phyloP scores from a whole-genome alignment of 2,797 vertebrate genomes.

The Peromyscus aztecus region DNA sequence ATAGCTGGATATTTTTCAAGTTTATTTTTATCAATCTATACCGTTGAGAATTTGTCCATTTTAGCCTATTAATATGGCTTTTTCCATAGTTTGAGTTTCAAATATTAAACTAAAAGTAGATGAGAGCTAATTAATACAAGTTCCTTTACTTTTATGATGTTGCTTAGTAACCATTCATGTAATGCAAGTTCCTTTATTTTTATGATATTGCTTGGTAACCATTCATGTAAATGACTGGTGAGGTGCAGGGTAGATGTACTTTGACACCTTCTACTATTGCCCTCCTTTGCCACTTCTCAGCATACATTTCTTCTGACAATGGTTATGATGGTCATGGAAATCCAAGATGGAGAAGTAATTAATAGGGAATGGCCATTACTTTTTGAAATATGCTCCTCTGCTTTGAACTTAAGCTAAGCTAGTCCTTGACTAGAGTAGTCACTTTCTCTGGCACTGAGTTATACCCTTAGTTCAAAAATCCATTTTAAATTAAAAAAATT shows the following conservation, averaged over 20 bases:
- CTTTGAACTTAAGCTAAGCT: neutral
- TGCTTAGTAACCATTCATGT: neutral
- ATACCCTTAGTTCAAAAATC: neutral
- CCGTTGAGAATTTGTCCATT: neutral
- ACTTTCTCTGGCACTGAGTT: neutral
- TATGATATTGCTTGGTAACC: neutral
- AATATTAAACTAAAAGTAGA: neutral
- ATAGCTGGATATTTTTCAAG: neutral
- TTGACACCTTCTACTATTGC: neutral
- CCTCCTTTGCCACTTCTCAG: neutral
- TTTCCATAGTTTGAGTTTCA: neutral
- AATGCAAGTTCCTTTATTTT: neutral
- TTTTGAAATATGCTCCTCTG: neutral
- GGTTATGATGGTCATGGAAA: neutral
- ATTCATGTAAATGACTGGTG: neutral
- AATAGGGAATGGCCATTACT: neutral
- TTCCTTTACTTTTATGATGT: neutral
- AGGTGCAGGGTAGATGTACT: rapidly evolving
- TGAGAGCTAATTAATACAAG: neutral
- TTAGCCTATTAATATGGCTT: neutral
- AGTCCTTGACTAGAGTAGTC: neutral
- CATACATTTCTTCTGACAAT: neutral
- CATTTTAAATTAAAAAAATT: neutral
- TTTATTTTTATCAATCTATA: neutral
- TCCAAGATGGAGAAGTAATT: neutral